phyloP scores from a whole-genome alignment of 1,140 invertebrate species.

The Danaus melanippus region DNA sequence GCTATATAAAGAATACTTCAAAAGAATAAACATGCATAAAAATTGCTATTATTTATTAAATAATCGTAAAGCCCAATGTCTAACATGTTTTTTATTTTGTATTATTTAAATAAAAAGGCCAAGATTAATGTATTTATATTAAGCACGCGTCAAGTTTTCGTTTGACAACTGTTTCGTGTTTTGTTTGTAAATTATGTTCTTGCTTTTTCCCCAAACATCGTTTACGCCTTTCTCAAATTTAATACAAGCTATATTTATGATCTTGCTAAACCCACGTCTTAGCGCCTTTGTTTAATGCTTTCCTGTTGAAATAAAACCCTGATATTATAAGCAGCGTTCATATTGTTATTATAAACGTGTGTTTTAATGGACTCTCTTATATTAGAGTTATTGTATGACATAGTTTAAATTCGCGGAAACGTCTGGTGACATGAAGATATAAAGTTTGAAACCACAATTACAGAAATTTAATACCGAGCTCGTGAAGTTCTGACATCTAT shows the following conservation, averaged over 20 bases:
- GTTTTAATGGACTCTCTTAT: no score
- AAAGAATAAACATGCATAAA: no score
- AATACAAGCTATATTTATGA: slow-evolving; percentile 33
- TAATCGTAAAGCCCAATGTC: background rate
- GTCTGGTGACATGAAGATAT: slow-evolving; percentile 51
- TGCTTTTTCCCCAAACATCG: slow-evolving; percentile 31
- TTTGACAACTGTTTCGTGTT: slow-evolving; percentile 39
- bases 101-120: slow-evolving; percentile 30
- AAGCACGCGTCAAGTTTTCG: slow-evolving; percentile 34
- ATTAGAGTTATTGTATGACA: slow-evolving; percentile 6
- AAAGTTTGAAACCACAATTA: slow-evolving; percentile 51
- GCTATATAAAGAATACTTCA: no score
- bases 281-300: slow-evolving; percentile 4
- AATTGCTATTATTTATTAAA: no score
- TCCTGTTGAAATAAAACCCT: no score
- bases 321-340: no score
- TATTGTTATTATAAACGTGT: no score
- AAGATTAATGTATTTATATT: slow-evolving; percentile 34
- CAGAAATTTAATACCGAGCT: slow-evolving; percentile 53
- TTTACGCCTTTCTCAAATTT: slow-evolving; percentile 33
- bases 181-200: slow-evolving; percentile 35
- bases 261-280: slow-evolving; percentile 16
- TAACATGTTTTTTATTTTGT: slow-evolving; percentile 18
- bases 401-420: slow-evolving; percentile 44
- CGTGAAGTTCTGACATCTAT: slow-evolving; percentile 41